Conservation (phyloP, 2,797 vertebrate species). For the Pelochelys cantorii region DNA sequence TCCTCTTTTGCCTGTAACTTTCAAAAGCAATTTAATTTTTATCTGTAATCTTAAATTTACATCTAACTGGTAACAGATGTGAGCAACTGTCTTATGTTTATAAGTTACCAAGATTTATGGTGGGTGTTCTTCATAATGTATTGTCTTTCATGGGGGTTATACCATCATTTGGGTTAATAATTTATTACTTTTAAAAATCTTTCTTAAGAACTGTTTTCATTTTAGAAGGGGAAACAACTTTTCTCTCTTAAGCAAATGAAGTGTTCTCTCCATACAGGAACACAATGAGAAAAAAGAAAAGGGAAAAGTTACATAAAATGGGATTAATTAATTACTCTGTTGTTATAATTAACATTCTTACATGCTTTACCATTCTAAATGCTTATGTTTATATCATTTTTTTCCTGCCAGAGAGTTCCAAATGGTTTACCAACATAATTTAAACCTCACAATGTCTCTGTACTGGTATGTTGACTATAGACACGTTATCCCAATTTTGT, state of each 20-base stretch:
- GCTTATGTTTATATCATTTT: not conserved
- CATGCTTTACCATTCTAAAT: not conserved
- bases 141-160: slow-evolving; percentile 72
- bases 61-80: slow-evolving; percentile 81
- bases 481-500: not conserved
- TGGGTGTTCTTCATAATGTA: slow-evolving; percentile 65
- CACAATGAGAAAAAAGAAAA: not conserved
- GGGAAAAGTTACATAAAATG: not conserved
- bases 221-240: slow-evolving; percentile 41
- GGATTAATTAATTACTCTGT: not conserved
- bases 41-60: slow-evolving; percentile 81
- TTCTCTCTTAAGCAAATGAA: slow-evolving; percentile 59
- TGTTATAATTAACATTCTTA: not conserved
- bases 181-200: slow-evolving; percentile 75
- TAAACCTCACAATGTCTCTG: not conserved
- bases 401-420: not conserved
- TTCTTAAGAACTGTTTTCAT: slow-evolving; percentile 62
- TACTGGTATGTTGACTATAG: not conserved
- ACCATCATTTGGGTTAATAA: slow-evolving; percentile 74
- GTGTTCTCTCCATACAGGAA: not conserved
- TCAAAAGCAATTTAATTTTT: slow-evolving; percentile 77
- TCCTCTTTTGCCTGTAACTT: slow-evolving; percentile 74
- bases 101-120: slow-evolving; percentile 75
- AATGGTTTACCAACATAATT: not conserved
- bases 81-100: slow-evolving; percentile 75